Evolutionary conservation across 2,888 invertebrate genomes (phyloP), one percentile per base, ranked within the genome.

Genomic region (Hirtodrosophila duncani): DNA sequence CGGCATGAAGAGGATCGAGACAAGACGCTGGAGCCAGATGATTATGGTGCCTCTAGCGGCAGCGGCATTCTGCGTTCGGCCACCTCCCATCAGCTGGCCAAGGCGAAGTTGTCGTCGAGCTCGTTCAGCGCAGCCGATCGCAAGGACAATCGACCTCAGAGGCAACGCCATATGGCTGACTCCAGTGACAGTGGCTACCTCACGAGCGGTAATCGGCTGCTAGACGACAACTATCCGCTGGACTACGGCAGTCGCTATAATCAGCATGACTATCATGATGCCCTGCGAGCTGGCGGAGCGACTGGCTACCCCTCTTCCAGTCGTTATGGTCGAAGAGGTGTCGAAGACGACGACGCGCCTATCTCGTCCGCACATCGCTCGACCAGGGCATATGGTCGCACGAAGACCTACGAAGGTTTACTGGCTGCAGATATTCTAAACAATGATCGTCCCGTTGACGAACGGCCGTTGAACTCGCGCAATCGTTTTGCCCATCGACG

Each of bases 61-160:
- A 45, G 46, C 26, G 71, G 57, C 0, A 84, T 94, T 18, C 88
- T 91, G 69, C 91, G 93, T 83, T 94, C 93, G 83, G 89, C 93
- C 9, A 93, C 94, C 1, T 91, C 91, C 2, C 91, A 94, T 42
- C 88, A 93, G 6, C 89, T 94, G 59, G 90, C 91, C 33, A 66
- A 65, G 2, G 43, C 79, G 1, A 79, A 86, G 91, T 92, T 84
- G 2, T 75, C 75, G 2, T 84, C 27, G 90, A 93, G 13, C 89
- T 89, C 82, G 83, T 90, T 84, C 38, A 85, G 68, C 88, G 88
- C 83, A 86, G 88, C 45, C 67, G 88, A 66, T 88, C 89, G 82
- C 33, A 87, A 86, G 44, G 87, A 87, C 50, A 61, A 84, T 2
- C 68, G 78, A 1, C 71, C 72, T 31, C 86, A 84, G 33, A 68